These are phyloP conservation scores for Chiridota heheva DNA, from an alignment of 35 echinoderm and acorn worm genomes.

Conservation along the genomic window DNA sequence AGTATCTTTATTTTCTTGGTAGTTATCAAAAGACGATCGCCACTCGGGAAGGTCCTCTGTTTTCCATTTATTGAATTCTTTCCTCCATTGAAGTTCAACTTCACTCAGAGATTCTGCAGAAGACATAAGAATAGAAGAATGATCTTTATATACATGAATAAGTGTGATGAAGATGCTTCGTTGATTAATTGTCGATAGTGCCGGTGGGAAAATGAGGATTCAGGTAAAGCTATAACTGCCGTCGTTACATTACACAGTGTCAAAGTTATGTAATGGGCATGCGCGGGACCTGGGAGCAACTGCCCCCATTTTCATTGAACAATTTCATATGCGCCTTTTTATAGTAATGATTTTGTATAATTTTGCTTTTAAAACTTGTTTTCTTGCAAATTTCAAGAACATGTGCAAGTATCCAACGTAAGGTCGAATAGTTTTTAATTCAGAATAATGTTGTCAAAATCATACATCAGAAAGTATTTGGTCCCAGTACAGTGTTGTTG, in stretches of 20 bases:
- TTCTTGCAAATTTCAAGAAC: too few species aligned
- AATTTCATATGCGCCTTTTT: too few species aligned
- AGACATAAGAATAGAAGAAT: not conserved
- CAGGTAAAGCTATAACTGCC: not conserved
- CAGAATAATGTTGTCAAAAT: too few species aligned
- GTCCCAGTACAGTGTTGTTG: too few species aligned
- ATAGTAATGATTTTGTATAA: too few species aligned
- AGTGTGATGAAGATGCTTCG: not conserved
- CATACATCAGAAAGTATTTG: too few species aligned
- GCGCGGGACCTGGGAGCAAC: too few species aligned
- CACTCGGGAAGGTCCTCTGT: slow-evolving; percentile 21
- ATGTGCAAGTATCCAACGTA: too few species aligned
- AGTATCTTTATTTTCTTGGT: not conserved
- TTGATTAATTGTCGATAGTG: not conserved
- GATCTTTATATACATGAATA: not conserved
- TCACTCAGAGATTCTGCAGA: slow-evolving; percentile 12
- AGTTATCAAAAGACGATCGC: slow-evolving; percentile 4
- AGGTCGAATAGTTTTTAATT: too few species aligned
- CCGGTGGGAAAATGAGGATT: not conserved
- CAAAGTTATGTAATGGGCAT: not conserved
- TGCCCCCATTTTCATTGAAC: too few species aligned
- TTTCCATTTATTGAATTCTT: slow-evolving; percentile 31
- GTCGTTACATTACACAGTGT: not conserved
- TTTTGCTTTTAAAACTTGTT: too few species aligned
- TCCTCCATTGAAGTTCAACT: slow-evolving; percentile 31